These are phyloP conservation scores for Boleophthalmus pectinirostris DNA, from an alignment of 2,113 vertebrate species.

Conservation along the genomic window DNA sequence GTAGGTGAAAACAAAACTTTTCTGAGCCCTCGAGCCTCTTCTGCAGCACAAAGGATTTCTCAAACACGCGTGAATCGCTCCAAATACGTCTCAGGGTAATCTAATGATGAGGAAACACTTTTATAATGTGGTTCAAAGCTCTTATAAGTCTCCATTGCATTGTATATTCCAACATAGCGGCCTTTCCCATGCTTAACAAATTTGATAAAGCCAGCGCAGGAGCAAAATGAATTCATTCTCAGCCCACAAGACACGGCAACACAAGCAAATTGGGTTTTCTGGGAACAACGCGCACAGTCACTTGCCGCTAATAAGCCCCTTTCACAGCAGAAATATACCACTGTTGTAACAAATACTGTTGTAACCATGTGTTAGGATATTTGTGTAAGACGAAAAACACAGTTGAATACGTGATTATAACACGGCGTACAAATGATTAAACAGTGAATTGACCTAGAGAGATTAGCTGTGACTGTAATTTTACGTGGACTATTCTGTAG, in stretches of 20 bases:
- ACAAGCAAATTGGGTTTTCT: slow-evolving; percentile 2
- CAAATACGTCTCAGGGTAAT: neutral
- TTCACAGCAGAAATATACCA: neutral
- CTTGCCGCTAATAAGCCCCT: neutral
- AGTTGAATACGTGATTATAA: neutral
- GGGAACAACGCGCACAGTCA: slow-evolving; percentile 2
- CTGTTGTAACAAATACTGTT: neutral
- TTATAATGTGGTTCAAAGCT: neutral
- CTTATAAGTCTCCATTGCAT: neutral
- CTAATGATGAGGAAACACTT: no score
- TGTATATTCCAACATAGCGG: neutral
- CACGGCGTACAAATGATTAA: no score
- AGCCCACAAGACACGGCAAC: neutral
- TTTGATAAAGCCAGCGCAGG: neutral
- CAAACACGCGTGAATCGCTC: neutral
- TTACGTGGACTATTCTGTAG: no score
- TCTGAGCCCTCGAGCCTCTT: no score
- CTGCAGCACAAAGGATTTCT: no score
- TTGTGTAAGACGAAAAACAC: neutral
- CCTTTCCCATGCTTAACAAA: neutral
- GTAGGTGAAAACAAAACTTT: no score
- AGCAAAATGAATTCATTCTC: neutral
- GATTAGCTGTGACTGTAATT: no score
- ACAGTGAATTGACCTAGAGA: no score
- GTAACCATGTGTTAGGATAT: neutral